A percentile compares a stretch with the other conserved stretches of the same genome.
Conservation (phyloP, 2,797 vertebrate species). For the Enteromius viviparus region DNA sequence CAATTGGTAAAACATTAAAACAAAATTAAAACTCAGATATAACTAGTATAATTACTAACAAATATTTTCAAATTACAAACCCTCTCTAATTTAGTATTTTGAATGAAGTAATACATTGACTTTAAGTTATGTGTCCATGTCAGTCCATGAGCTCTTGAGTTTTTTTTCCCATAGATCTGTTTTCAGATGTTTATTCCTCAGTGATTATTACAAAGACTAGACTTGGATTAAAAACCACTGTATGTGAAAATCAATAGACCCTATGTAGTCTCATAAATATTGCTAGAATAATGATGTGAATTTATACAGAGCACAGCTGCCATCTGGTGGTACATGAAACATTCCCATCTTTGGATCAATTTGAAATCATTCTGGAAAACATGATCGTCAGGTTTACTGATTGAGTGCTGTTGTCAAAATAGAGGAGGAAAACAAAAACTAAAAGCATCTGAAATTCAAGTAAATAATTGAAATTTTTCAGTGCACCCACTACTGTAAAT, state of each 20-base stretch:
- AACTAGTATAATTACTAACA: background rate
- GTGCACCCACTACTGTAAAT: background rate
- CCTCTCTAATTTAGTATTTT: background rate
- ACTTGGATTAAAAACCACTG: constrained; percentile 49
- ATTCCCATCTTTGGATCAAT: constrained; percentile 19
- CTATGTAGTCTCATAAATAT: constrained; percentile 53
- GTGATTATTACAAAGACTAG: constrained; percentile 49
- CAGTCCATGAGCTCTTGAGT: background rate
- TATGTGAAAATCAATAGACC: constrained; percentile 54
- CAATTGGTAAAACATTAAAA: background rate
- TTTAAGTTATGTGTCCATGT: background rate
- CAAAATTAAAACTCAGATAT: background rate
- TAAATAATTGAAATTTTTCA: background rate
- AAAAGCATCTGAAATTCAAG: background rate
- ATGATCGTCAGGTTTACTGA: background rate
- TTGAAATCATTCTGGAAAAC: background rate
- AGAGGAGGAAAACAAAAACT: too few relatives aligned
- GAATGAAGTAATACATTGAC: background rate
- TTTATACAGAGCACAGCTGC: constrained; percentile 59
- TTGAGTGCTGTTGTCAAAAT: background rate
- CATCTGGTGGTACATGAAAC: constrained; percentile 66
- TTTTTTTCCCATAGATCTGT: background rate
- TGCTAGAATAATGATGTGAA: background rate
- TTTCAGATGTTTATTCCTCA: constrained; percentile 50
- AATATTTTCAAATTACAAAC: background rate